These are phyloP conservation scores for Betta splendens DNA, from an alignment of 2,797 vertebrate genomes.

Conservation along the genomic window DNA sequence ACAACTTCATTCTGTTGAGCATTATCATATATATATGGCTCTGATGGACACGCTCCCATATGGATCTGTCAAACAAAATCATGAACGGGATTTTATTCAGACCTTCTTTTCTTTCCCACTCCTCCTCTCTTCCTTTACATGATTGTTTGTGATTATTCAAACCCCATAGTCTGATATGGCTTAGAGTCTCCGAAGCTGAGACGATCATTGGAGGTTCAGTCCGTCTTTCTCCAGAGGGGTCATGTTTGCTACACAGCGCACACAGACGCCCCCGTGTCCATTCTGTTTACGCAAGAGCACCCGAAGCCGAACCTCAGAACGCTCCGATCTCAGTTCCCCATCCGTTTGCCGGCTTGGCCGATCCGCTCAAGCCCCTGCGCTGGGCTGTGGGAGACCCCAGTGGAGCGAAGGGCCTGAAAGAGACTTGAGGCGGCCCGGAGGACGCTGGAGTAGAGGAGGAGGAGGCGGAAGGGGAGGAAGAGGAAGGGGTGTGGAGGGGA, in stretches of 20 bases:
- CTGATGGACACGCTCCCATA: constrained; percentile 34
- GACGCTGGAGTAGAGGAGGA: constrained; percentile 68
- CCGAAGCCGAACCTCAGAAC: constrained; percentile 79
- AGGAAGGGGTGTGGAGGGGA: constrained; percentile 58
- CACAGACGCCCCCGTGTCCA: constrained; percentile 38
- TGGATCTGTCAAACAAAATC: constrained; percentile 44
- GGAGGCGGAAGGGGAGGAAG: constrained; percentile 66
- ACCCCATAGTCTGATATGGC: constrained; percentile 65
- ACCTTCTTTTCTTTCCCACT: constrained; percentile 49
- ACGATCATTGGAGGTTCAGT: constrained; percentile 40
- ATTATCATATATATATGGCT: constrained; percentile 52
- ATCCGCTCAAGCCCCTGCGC: constrained; percentile 70
- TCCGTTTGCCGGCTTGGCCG: constrained; percentile 81
- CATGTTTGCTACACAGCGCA: constrained; percentile 41
- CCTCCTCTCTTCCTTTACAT: constrained; percentile 32
- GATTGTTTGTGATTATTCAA: constrained; percentile 52
- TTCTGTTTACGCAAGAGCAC: constrained; percentile 23
- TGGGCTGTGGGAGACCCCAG: constrained; percentile 70
- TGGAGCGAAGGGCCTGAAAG: constrained; percentile 82
- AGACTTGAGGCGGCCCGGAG: constrained; percentile 68
- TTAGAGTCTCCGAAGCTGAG: constrained; percentile 57
- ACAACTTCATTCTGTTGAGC: constrained; percentile 39
- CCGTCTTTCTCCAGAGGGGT: constrained; percentile 31
- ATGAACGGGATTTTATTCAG: constrained; percentile 29
- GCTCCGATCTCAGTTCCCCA: constrained; percentile 93